Evolutionary conservation across 2,797 vertebrate species (phyloP).

Genomic region (Chromis chromis): DNA sequence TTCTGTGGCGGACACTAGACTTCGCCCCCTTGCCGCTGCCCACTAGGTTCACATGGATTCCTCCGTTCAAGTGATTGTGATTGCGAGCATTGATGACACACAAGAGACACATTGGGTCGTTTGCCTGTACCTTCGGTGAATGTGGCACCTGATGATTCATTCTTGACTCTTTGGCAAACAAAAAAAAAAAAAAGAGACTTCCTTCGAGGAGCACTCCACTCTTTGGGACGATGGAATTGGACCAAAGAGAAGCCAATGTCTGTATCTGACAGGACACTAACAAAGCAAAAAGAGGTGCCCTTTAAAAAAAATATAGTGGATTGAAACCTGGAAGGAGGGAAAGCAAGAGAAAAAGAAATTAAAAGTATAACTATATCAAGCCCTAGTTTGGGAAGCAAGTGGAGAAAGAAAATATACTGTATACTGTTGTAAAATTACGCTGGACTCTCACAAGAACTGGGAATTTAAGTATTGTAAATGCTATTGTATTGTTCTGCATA

Average conservation of each 20-base stretch:
- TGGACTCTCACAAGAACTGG: conserved; percentile 97
- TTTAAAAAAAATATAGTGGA: conserved; percentile 76
- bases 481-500: conserved; percentile 99
- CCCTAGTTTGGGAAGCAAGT: conserved; percentile 86
- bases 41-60: conserved; percentile 79
- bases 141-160: conserved; percentile 83
- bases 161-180: conserved; percentile 76
- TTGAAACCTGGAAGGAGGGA: conserved; percentile 71
- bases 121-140: conserved; percentile 76
- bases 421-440: conserved; percentile 93
- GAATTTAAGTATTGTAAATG: conserved; percentile 99
- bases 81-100: conserved; percentile 69
- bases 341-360: conserved; percentile 71
- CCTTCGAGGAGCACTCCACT: conserved; percentile 87
- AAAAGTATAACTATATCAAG: conserved; percentile 88
- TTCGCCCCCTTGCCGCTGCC: conserved; percentile 72
- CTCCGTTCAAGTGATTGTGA: conserved; percentile 76
- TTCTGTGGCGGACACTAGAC: conserved; percentile 66
- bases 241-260: conserved; percentile 91
- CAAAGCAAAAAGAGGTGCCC: conserved; percentile 88
- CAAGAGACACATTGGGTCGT: conserved; percentile 72
- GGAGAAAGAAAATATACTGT: conserved; percentile 92
- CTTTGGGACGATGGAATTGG: conserved; percentile 88
- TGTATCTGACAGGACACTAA: conserved; percentile 91
- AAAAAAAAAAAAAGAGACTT: conserved; percentile 75